These are phyloP conservation scores for Scaptomyza hsui DNA, from an alignment of 1,140 invertebrate species.

Conservation along the genomic window DNA sequence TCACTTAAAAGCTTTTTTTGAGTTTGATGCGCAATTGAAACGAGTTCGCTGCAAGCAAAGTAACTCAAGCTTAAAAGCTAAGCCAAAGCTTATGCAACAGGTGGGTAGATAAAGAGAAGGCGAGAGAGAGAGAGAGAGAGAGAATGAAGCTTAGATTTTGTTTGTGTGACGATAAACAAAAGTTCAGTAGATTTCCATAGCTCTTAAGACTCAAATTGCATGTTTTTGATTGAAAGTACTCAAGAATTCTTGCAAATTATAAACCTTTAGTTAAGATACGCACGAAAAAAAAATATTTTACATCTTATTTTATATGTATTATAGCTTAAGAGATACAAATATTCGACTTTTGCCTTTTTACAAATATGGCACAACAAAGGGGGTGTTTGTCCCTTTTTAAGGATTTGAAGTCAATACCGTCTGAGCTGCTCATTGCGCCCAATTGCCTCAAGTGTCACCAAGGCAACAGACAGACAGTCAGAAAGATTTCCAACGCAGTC, in stretches of 20 bases:
- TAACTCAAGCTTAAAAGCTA: constrained; percentile 27
- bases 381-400: not conserved
- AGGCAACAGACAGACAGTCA: constrained; percentile 53
- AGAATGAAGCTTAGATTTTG: not conserved
- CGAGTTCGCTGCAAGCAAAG: constrained; percentile 32
- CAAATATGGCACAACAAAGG: not conserved
- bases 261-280: too few relatives aligned
- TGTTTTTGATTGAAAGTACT: not conserved
- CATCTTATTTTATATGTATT: too few relatives aligned
- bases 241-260: constrained; percentile 8
- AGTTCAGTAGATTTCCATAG: not conserved
- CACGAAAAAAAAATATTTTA: too few relatives aligned
- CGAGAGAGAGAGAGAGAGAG: not conserved
- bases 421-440: constrained; percentile 38
- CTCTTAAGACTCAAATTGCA: constrained; percentile 3
- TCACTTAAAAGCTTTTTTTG: constrained; percentile 25
- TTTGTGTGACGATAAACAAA: constrained; percentile 7
- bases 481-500: constrained; percentile 42
- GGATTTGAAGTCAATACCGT: constrained; percentile 34
- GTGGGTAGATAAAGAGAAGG: not conserved
- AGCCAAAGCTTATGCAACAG: constrained; percentile 28
- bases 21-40: constrained; percentile 59
- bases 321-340: too few relatives aligned
- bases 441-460: constrained; percentile 42
- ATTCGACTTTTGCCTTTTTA: too few relatives aligned